Conservation (phyloP, 2,797 vertebrate species). For the Emys orbicularis region DNA sequence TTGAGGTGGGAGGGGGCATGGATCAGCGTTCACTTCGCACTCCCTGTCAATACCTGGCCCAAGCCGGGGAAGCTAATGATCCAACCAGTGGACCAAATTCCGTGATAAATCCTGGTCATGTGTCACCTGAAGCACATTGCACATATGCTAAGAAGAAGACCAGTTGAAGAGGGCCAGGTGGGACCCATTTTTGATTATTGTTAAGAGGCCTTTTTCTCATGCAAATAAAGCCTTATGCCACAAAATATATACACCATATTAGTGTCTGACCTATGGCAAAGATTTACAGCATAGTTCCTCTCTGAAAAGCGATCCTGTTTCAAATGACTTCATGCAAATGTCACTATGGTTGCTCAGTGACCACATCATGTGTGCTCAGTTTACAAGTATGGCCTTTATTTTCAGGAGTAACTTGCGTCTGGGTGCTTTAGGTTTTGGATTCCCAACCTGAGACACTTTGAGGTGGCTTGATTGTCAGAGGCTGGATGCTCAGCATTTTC, state of each 20-base stretch:
- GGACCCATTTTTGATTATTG: neutral
- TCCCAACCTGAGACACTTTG: neutral
- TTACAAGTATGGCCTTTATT: neutral
- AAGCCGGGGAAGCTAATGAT: no score
- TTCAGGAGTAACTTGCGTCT: neutral
- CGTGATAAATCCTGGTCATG: no score
- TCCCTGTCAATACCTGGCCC: no score
- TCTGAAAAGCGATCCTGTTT: neutral
- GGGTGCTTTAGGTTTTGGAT: neutral
- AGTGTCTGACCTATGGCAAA: neutral
- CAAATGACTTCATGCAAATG: neutral
- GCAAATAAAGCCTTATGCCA: accelerated
- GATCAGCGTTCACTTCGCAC: neutral
- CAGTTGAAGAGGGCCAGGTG: neutral
- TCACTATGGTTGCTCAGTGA: neutral
- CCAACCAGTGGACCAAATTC: no score
- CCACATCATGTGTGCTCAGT: neutral
- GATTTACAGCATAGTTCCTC: neutral
- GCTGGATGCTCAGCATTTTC: no score
- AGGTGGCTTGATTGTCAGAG: neutral
- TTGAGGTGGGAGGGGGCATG: neutral
- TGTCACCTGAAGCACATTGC: neutral
- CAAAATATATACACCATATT: neutral
- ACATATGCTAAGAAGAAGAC: no score
- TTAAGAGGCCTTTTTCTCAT: neutral